These are phyloP conservation scores for Oscheius sp. DNA, from an alignment of 2,888 invertebrate species.

Conservation along the genomic window DNA sequence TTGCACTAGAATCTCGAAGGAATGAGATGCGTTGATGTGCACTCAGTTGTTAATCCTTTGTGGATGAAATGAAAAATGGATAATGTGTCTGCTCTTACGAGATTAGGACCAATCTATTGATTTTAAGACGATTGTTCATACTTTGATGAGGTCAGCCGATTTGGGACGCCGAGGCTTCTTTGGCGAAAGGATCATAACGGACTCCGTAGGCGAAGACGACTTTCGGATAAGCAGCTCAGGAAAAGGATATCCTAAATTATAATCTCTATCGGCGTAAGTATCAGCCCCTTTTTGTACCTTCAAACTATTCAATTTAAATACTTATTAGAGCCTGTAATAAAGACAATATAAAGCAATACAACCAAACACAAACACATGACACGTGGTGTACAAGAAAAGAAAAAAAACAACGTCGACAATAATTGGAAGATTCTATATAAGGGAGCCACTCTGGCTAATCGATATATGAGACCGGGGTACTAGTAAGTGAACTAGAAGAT, in stretches of 20 bases:
- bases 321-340: no score
- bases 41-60: slow-evolving; percentile 27
- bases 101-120: neutral
- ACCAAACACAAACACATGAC: slow-evolving; percentile 23
- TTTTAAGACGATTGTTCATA: neutral
- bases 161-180: slow-evolving; percentile 16
- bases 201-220: slow-evolving; percentile 7
- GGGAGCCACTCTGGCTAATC: slow-evolving; percentile 10
- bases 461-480: slow-evolving; percentile 26
- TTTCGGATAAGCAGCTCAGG: slow-evolving; percentile 20
- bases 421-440: slow-evolving; percentile 12
- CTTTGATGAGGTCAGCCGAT: neutral
- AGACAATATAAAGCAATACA: slow-evolving; percentile 17
- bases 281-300: no score
- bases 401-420: slow-evolving; percentile 1
- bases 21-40: no score
- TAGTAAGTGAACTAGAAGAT: slow-evolving; percentile 28
- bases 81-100: slow-evolving; percentile 17
- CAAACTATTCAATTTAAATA: no score
- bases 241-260: slow-evolving; percentile 26
- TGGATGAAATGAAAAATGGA: slow-evolving; percentile 23
- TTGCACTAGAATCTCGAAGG: no score
- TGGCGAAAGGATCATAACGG: slow-evolving; percentile 8
- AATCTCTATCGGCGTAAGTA: slow-evolving; percentile 18
- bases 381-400: slow-evolving; percentile 11